Evolutionary conservation across 2,888 invertebrate species (phyloP), one percentile per base, ranked within the genome.

Genomic region (Galerucella calmariensis): DNA sequence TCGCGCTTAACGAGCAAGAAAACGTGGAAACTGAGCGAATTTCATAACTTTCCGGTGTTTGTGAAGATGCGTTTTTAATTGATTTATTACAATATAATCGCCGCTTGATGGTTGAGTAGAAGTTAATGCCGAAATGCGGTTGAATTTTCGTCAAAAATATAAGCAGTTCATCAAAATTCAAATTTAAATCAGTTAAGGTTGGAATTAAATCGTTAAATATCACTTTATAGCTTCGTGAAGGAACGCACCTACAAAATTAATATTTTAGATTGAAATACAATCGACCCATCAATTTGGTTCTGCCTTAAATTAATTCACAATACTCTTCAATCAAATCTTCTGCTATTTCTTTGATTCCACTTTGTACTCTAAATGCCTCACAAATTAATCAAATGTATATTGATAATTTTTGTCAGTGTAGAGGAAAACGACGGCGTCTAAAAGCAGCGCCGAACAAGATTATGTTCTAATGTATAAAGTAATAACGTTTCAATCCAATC

Each of bases 1-100:
- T 72, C 72, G 66, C 72, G 66, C 66, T 72, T 67, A 67, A 66
- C 72, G 58, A 67, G 66, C 59, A 58, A 56, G 59, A 69, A 56
- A 69, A 58, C 44, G 58, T 16, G 9, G 41, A 58, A 62, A 62
- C 16, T 59, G 62, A 46, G 20, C 44, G 46, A 46, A 46, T 65
- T 65, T 65, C 44, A 41, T 20, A 44, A 46, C 35, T 41, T 65
- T 65, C 12, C 20, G 16, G 10, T 65, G 44, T 35, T 35, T 35
- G 46, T n/a, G 63, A 11, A 46, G 63, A 65, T 65, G 63, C 46
- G 46, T 65, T 65, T 65, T 46, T 65, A 65, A 65, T 65, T 65
- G 63, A 65, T 65, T 65, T 65, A 65, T 65, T 65, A 46, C 63
- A 12, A 46, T 46, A 46, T 65, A 65, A 65, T 46, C 20, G 46